Base-by-base conservation (phyloP, 2,797 vertebrate species). In the Takifugu rubripes region DNA sequence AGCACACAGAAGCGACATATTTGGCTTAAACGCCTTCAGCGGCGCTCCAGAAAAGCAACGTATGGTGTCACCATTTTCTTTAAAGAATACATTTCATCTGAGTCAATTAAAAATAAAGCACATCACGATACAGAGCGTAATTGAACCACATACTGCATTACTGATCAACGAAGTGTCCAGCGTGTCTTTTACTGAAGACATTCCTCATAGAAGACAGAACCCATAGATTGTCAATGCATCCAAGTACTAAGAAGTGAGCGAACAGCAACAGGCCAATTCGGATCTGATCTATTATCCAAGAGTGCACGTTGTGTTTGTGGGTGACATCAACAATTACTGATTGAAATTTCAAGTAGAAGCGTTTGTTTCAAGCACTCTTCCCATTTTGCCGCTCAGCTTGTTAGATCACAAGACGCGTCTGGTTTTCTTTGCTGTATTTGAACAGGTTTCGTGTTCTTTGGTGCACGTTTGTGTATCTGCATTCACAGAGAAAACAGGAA, bases 161-260 rank as follows among this genome's bases (percentile, higher is more conserved):
- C 72, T 80, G 73, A 69, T 71, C 51, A 68, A 43, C 61, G 62
- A 74, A 68, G 58, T 54, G 27, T 29, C 36, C 11, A 40, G 36
- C 36, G 36, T 40, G 36, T 40, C 36, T 56, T 71, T 64, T 54
- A 56, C 15, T 54, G 29, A 61, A 26, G 64, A 61, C 15, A 49
- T 16, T 49, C 65, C 59, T 55, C 14, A 21, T 15, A 49, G 64
- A 66, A 70, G 63, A 79, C 52, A 54, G 29, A 70, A 70, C 74
- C 78, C 61, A 85, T 46, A 74, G 91, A 93, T 92, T 92, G 91
- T 92, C 90, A 75, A 84, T 69, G 91, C 89, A 78, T 86, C 89
- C 70, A 61, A 56, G 57, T 52, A 75, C 57, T 52, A 68, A 79
- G 65, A 15, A 74, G 51, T 64, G 44, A 61, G 11, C 9, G 56